A percentile compares a stretch with the other conserved stretches of the same genome.
Conservation (phyloP, 2,797 vertebrate species). For the Jordanella pulchra region DNA sequence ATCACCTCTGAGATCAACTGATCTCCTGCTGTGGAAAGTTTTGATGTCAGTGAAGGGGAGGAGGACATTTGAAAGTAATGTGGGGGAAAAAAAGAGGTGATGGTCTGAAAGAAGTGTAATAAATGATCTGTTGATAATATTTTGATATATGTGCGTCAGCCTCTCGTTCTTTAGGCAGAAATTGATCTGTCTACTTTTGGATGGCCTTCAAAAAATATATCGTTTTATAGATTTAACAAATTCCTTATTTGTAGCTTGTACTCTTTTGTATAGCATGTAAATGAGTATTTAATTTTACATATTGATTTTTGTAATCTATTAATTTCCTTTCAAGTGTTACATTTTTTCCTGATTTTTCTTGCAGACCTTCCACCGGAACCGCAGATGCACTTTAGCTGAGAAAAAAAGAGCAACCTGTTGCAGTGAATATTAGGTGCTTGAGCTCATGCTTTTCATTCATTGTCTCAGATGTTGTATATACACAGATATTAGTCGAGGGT, state of each 20-base stretch:
- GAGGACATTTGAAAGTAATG: constrained; percentile 22
- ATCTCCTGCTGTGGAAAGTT: constrained; percentile 6
- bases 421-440: too few relatives aligned
- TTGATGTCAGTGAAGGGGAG: constrained; percentile 16
- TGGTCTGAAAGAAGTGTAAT: neutral
- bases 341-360: neutral
- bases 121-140: neutral
- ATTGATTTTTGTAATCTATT: neutral
- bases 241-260: too few relatives aligned
- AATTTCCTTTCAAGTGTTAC: neutral
- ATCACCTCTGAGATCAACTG: constrained; percentile 26
- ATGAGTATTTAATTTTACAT: neutral
- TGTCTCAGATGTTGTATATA: too few relatives aligned
- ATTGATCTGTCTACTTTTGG: neutral
- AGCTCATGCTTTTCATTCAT: too few relatives aligned
- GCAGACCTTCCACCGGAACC: too few relatives aligned
- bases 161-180: neutral
- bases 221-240: neutral
- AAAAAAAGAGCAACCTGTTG: too few relatives aligned
- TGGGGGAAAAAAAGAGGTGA: constrained; percentile 15
- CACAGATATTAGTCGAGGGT: too few relatives aligned
- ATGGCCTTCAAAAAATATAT: neutral
- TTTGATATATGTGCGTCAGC: neutral
- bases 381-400: too few relatives aligned
- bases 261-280: neutral